Conservation (phyloP, 2,113 vertebrate genomes). For the Candoia aspera region DNA sequence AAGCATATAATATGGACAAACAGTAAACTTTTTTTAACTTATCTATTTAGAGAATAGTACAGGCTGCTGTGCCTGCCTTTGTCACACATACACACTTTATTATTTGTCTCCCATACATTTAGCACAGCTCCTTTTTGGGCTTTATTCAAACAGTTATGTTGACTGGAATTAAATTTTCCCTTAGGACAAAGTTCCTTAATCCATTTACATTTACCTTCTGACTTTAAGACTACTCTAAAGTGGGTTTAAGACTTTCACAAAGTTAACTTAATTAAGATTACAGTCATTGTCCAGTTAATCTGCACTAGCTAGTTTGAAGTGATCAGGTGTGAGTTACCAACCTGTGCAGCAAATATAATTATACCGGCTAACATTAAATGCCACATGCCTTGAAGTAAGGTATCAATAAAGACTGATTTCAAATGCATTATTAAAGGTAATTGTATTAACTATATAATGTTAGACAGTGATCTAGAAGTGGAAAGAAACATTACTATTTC, state of each 20-base stretch:
- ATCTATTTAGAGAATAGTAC: fast-evolving
- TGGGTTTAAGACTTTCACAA: neutral
- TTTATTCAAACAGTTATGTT: neutral
- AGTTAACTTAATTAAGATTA: neutral
- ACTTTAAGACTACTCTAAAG: neutral
- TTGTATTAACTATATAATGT: constrained; percentile 4
- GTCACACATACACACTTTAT: fast-evolving
- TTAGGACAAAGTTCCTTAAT: neutral
- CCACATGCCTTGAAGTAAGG: neutral
- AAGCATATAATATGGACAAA: neutral
- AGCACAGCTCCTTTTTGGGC: neutral
- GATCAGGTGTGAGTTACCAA: neutral
- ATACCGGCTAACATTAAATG: neutral
- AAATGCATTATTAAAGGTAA: constrained; percentile 7
- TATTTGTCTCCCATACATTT: neutral
- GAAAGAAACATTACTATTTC: neutral
- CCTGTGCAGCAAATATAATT: neutral
- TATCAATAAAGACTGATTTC: constrained; percentile 17
- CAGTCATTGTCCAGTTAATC: constrained; percentile 15
- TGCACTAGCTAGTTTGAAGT: neutral
- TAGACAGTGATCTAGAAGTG: neutral
- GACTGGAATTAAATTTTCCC: neutral
- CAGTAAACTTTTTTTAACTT: neutral
- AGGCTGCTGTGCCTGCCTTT: fast-evolving
- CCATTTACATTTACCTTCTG: neutral